phyloP scores from a whole-genome alignment of 2,888 invertebrate species.

The Papilio protenor region DNA sequence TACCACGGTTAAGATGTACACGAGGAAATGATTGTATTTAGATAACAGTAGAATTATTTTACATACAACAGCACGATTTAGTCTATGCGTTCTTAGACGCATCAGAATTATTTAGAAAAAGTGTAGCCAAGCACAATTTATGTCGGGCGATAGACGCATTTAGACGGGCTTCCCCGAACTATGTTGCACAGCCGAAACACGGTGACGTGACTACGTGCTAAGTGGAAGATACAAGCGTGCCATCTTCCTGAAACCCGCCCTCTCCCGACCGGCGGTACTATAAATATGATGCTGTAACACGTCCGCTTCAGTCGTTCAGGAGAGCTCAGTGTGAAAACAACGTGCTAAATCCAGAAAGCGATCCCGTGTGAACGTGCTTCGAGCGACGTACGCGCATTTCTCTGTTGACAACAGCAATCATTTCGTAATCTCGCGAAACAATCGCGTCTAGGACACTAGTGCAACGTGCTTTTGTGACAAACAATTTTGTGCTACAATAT shows the following conservation, averaged over 20 bases:
- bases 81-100: slow-evolving; percentile 17
- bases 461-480: slow-evolving; percentile 56
- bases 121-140: slow-evolving; percentile 52
- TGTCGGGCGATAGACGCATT: slow-evolving; percentile 56
- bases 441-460: slow-evolving; percentile 45
- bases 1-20: neutral
- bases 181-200: slow-evolving; percentile 69
- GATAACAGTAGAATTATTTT: neutral
- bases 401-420: slow-evolving; percentile 50
- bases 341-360: slow-evolving; percentile 70
- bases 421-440: slow-evolving; percentile 58
- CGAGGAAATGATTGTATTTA: neutral
- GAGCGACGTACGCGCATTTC: slow-evolving; percentile 55
- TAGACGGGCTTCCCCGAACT: slow-evolving; percentile 80
- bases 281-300: slow-evolving; percentile 77
- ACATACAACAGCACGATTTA: neutral
- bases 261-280: slow-evolving; percentile 66
- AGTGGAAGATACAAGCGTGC: slow-evolving; percentile 69
- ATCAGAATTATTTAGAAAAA: slow-evolving; percentile 45
- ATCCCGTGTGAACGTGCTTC: slow-evolving; percentile 72
- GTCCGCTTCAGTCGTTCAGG: slow-evolving; percentile 77
- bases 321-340: slow-evolving; percentile 69
- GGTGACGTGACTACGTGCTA: slow-evolving; percentile 71
- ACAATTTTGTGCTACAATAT: slow-evolving; percentile 60
- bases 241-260: slow-evolving; percentile 76